A percentile compares a stretch with the other conserved stretches of the same genome.
These are phyloP conservation scores for Xiphias gladius DNA, from an alignment of 2,113 vertebrate species.

Conservation along the genomic window DNA sequence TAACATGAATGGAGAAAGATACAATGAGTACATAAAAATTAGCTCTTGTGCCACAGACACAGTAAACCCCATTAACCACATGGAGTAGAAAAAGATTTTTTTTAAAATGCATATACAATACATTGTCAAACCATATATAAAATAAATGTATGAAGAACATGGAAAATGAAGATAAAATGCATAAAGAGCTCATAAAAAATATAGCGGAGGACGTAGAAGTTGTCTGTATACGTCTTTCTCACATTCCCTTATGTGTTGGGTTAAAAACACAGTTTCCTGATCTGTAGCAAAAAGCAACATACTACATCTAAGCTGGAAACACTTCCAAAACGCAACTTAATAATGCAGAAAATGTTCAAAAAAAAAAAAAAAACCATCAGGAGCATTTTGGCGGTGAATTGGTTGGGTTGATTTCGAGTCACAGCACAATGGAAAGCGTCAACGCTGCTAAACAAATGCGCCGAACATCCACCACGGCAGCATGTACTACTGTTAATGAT, in stretches of 20 bases:
- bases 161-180: background rate
- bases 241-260: slow-evolving; percentile 42
- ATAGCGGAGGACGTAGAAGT: background rate
- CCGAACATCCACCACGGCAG: background rate
- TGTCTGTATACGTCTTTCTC: slow-evolving; percentile 22
- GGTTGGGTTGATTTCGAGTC: background rate
- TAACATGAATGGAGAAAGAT: slow-evolving; percentile 18
- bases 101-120: slow-evolving; percentile 29
- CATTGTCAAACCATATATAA: slow-evolving; percentile 35
- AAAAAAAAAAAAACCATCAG: background rate
- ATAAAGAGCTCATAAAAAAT: background rate
- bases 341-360: background rate
- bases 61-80: slow-evolving; percentile 26
- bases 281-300: slow-evolving; percentile 40
- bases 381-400: background rate
- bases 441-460: slow-evolving; percentile 5
- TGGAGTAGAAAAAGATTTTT: slow-evolving; percentile 13
- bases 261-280: slow-evolving; percentile 66
- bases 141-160: slow-evolving; percentile 21
- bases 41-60: slow-evolving; percentile 38
- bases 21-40: slow-evolving; percentile 46
- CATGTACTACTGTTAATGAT: background rate
- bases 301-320: background rate
- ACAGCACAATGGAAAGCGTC: background rate
- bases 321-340: background rate